These are phyloP conservation scores for Hemicrepidius hirtus DNA, from an alignment of 2,888 invertebrate species.

Conservation along the genomic window DNA sequence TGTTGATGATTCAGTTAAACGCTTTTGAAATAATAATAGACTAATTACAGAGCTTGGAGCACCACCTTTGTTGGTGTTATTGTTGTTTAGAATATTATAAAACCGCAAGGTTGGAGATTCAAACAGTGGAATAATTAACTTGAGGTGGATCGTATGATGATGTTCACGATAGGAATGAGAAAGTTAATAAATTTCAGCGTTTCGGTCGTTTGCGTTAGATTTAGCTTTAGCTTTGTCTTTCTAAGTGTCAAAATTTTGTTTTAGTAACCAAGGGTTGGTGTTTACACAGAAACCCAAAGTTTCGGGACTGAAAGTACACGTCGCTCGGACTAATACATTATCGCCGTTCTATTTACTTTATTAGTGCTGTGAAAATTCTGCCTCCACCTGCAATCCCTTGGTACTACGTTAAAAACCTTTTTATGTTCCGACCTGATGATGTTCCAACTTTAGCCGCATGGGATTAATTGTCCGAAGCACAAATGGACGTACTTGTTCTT, in stretches of 20 bases:
- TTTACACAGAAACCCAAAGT: conserved; percentile 21
- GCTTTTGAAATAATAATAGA: conserved; percentile 9
- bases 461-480: conserved; percentile 46
- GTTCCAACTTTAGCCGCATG: conserved; percentile 43
- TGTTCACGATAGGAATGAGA: background rate
- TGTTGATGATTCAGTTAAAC: conserved; percentile 9
- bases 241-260: conserved; percentile 5
- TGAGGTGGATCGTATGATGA: background rate
- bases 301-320: conserved; percentile 17
- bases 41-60: background rate
- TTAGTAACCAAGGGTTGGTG: conserved; percentile 12
- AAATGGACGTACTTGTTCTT: conserved; percentile 48
- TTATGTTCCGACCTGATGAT: conserved; percentile 47
- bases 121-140: background rate
- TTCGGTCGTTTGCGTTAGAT: too few relatives aligned
- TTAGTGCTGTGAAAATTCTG: conserved; percentile 38
- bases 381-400: conserved; percentile 38
- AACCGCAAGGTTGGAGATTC: background rate
- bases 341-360: conserved; percentile 38
- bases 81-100: background rate
- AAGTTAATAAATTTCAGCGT: too few relatives aligned
- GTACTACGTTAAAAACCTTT: conserved; percentile 45
- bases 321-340: conserved; percentile 35
- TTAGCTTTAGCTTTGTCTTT: too few relatives aligned
- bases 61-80: background rate